A percentile compares a stretch with the other conserved stretches of the same genome.
Evolutionary conservation across 2,888 invertebrate species (phyloP).

Genomic region (Arrhopalites spinosus): DNA sequence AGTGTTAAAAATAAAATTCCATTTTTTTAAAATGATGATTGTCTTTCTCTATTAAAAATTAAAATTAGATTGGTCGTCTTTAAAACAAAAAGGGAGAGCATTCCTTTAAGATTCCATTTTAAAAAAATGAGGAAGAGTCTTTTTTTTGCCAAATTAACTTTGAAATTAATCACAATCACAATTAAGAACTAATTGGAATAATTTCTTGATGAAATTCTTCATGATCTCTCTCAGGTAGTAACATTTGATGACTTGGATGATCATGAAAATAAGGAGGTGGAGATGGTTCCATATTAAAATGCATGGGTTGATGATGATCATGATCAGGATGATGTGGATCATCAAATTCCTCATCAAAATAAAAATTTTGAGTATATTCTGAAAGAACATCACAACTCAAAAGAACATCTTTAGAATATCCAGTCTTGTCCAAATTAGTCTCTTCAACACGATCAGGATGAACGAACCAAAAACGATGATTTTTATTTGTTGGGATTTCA

Average conservation of each 20-base stretch:
- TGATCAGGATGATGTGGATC: background rate
- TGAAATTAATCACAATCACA: too few species aligned
- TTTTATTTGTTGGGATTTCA: conserved; percentile 19
- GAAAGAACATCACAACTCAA: conserved; percentile 8
- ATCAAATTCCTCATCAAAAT: conserved; percentile 24
- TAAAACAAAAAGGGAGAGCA: too few species aligned
- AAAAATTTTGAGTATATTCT: conserved; percentile 6
- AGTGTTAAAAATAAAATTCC: too few species aligned
- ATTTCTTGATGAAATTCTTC: too few species aligned
- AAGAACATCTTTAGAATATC: conserved; percentile 18
- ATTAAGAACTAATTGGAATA: too few species aligned
- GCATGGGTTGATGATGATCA: background rate
- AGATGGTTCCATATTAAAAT: background rate
- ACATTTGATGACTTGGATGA: background rate
- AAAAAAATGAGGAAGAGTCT: too few species aligned
- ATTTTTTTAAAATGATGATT: too few species aligned
- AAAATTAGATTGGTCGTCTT: too few species aligned
- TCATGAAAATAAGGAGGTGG: background rate
- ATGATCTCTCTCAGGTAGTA: too few species aligned
- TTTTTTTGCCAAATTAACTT: too few species aligned
- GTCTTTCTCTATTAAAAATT: too few species aligned
- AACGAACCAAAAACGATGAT: conserved; percentile 24
- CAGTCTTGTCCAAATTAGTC: conserved; percentile 12
- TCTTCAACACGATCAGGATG: conserved; percentile 22
- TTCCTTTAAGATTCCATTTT: too few species aligned